A percentile compares a stretch with the other conserved stretches of the same genome.
phyloP scores from a whole-genome alignment of 2,113 vertebrate genomes.

The Cochlearius cochlearius region DNA sequence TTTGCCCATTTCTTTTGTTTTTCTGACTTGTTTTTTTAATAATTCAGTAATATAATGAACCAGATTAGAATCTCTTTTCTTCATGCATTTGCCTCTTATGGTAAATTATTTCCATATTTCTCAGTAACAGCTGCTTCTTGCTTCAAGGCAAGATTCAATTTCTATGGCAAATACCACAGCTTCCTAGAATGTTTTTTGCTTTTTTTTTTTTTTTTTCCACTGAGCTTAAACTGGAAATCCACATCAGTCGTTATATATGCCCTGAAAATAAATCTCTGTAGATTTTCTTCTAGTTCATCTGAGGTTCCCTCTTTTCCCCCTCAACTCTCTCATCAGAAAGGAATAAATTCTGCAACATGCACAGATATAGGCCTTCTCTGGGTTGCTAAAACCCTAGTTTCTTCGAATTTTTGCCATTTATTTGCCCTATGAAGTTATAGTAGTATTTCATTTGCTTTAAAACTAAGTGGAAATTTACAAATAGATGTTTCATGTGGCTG shows the following conservation, averaged over 20 bases:
- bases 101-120: constrained; percentile 13
- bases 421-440: neutral
- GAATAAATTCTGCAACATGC: neutral
- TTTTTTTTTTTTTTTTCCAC: neutral
- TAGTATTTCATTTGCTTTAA: neutral
- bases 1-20: neutral
- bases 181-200: neutral
- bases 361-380: neutral
- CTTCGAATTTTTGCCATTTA: neutral
- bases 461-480: neutral
- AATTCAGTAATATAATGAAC: neutral
- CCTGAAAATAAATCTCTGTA: neutral
- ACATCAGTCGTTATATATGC: neutral
- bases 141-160: neutral
- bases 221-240: neutral
- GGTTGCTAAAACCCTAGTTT: neutral
- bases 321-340: neutral
- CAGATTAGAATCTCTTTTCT: constrained; percentile 8
- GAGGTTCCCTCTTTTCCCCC: neutral
- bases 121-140: neutral
- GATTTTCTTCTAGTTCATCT: neutral
- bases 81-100: neutral
- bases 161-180: constrained; percentile 17
- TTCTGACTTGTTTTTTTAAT: neutral
- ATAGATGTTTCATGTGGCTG: neutral